A percentile compares a stretch with the other conserved stretches of the same genome.
Evolutionary conservation across 2,888 invertebrate species (phyloP).

Genomic region (Brachyopa scutellaris): DNA sequence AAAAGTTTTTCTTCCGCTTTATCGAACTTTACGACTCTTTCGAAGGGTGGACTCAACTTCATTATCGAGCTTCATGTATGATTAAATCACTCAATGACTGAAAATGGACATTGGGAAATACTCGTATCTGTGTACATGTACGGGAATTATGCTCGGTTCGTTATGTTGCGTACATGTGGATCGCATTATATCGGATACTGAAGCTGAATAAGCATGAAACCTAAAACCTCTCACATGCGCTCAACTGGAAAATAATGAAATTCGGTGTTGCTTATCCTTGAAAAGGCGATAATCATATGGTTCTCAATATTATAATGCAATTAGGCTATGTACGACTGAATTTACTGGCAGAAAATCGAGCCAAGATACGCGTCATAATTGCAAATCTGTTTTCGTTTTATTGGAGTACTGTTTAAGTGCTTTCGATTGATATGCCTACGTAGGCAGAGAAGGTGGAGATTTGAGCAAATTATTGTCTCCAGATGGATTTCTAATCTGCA

Average conservation of each 20-base stretch:
- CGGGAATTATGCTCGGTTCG: conserved; percentile 36
- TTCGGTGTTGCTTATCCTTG: conserved; percentile 11
- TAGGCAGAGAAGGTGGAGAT: too few species aligned
- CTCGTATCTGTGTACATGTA: conserved; percentile 32
- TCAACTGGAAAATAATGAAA: conserved; percentile 27
- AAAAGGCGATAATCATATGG: conserved; percentile 24
- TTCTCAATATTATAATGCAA: too few species aligned
- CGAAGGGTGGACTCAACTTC: conserved; percentile 58
- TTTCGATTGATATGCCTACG: too few species aligned
- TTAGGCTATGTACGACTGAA: too few species aligned
- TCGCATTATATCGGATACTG: conserved; percentile 34
- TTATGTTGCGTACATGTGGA: conserved; percentile 38
- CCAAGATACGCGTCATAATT: too few species aligned
- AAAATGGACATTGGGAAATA: conserved; percentile 45
- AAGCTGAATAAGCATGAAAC: conserved; percentile 45
- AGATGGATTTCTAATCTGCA: too few species aligned
- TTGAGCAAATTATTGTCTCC: too few species aligned
- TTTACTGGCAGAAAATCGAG: too few species aligned
- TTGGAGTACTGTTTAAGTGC: too few species aligned
- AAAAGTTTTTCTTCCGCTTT: conserved; percentile 16
- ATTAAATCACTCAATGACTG: conserved; percentile 64
- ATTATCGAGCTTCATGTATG: conserved; percentile 60
- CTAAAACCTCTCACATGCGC: conserved; percentile 5
- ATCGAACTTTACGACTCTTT: conserved; percentile 42
- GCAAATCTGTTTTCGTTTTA: too few species aligned